Base-by-base conservation (phyloP, 1,140 invertebrate genomes). In the Temnothorax curvispinosus region DNA sequence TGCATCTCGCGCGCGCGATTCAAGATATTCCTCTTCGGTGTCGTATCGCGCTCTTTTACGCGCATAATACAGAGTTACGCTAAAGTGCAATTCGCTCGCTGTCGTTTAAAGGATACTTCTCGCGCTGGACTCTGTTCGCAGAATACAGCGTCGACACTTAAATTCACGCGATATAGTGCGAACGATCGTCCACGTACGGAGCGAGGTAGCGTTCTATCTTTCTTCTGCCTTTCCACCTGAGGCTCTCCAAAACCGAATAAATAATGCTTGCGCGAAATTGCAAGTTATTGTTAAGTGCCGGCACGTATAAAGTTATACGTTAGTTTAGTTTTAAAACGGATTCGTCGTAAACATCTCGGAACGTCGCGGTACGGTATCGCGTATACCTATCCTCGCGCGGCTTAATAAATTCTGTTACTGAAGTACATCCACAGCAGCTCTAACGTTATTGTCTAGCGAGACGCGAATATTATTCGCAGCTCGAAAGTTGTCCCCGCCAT, bases 371-470 rank as follows among this genome's bases (percentile, higher is more conserved):
- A 9, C 1, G 47, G 71, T 72, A 82, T 71, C 77, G 64, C 15
- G 50, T 44, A 71, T 27, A 27, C 27, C 27, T 27, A 27, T 82
- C 18, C 54, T 74, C 38, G 27, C 38, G 38, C 27, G 65, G 21
- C 41, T 74, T 47, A 7, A 47, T 32, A 47, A 72, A 82, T 35
- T 47, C 44, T 41, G 18, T 74, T 60, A 74, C 41, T 0, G 27
- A 71, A 58, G 54, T 47, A 41, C 41, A 81, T 35, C 41, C 80
- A 18, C 58, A 27, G 75, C 32, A 67, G 47, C 15, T 82, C 15
- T 82, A 82, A 82, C 54, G 67, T 74, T 58, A 82, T 82, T 74
- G 69, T 54, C 80, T 54, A 35, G 52, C 41, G 67, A 82, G 52
- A 60, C 27, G 54, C 80, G 80, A 82, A 60, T 74, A 82, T 82